A percentile compares a stretch with the other conserved stretches of the same genome.
phyloP scores from a whole-genome alignment of 2,888 invertebrate genomes.

The Reticulitermes lucifugus region DNA sequence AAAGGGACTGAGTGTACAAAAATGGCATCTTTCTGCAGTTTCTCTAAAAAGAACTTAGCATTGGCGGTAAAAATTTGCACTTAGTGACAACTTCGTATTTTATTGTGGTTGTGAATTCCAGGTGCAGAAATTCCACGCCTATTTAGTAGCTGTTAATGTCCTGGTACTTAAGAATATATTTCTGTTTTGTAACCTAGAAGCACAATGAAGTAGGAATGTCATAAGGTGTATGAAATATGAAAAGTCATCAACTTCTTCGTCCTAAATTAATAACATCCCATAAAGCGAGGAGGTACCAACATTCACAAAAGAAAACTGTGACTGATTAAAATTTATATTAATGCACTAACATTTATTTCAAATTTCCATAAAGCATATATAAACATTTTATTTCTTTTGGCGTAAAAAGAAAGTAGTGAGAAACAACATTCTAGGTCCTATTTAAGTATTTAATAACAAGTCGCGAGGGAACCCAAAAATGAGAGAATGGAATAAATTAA shows the following conservation, averaged over 20 bases:
- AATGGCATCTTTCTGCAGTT: not conserved
- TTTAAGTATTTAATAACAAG: not conserved
- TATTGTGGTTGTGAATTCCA: not conserved
- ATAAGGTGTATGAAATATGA: slow-evolving; percentile 21
- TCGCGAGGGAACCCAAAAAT: not conserved
- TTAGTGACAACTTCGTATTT: not conserved
- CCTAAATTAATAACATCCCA: slow-evolving; percentile 17
- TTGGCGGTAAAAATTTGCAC: not conserved
- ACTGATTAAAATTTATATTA: slow-evolving; percentile 36
- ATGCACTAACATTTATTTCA: slow-evolving; percentile 29
- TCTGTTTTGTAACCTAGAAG: not conserved
- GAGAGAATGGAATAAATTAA: slow-evolving; percentile 20
- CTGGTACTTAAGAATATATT: not conserved
- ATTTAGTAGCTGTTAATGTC: slow-evolving; percentile 12
- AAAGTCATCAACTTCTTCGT: not conserved
- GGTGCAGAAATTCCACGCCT: slow-evolving; percentile 7
- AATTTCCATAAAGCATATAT: slow-evolving; percentile 11
- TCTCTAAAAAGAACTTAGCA: not conserved
- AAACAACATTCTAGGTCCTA: not conserved
- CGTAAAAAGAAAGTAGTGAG: slow-evolving; percentile 4
- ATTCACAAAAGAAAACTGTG: slow-evolving; percentile 27
- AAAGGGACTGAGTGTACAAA: not conserved
- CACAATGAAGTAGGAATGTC: not conserved
- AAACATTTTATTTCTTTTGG: slow-evolving; percentile 30
- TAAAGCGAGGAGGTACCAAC: slow-evolving; percentile 1